Conservation (phyloP, 2,113 vertebrate genomes). For the Plectropomus leopardus region DNA sequence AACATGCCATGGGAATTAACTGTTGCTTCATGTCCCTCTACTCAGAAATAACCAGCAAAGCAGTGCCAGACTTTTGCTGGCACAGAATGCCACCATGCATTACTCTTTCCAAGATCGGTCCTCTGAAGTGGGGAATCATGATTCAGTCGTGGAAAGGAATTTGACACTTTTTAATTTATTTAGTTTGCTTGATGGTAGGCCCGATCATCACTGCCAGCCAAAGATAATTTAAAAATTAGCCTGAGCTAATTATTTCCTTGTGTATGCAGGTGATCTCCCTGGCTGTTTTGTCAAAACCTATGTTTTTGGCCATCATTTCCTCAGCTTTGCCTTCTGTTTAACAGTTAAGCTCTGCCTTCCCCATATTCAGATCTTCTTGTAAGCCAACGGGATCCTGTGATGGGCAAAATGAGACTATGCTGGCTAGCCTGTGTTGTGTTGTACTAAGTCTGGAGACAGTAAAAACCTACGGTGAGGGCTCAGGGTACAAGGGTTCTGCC, state of each 20-base stretch:
- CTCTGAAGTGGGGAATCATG: slow-evolving; percentile 60
- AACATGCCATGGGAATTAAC: slow-evolving; percentile 52
- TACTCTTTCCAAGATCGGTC: slow-evolving; percentile 60
- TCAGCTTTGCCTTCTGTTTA: slow-evolving; percentile 39
- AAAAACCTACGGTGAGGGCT: slow-evolving; percentile 8
- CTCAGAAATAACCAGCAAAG: slow-evolving; percentile 39
- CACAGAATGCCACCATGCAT: slow-evolving; percentile 32
- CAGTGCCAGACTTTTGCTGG: slow-evolving; percentile 64
- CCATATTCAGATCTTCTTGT: slow-evolving; percentile 39
- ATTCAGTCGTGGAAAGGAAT: slow-evolving; percentile 50
- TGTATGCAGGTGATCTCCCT: slow-evolving; percentile 51
- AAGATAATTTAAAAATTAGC: slow-evolving; percentile 69
- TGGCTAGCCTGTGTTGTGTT: not conserved
- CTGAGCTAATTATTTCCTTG: slow-evolving; percentile 62
- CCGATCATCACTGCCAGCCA: slow-evolving; percentile 42
- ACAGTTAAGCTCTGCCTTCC: slow-evolving; percentile 15
- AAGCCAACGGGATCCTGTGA: slow-evolving; percentile 54
- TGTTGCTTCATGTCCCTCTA: slow-evolving; percentile 58
- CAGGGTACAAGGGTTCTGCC: slow-evolving; percentile 1
- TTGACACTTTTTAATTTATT: slow-evolving; percentile 29
- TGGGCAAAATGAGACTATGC: slow-evolving; percentile 29
- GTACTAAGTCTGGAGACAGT: slow-evolving; percentile 28
- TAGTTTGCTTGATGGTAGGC: slow-evolving; percentile 58
- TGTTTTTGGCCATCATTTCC: slow-evolving; percentile 42
- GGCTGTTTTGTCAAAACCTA: slow-evolving; percentile 35